Base-by-base conservation (phyloP, 2,888 invertebrate species). In the Drosophila affinis region DNA sequence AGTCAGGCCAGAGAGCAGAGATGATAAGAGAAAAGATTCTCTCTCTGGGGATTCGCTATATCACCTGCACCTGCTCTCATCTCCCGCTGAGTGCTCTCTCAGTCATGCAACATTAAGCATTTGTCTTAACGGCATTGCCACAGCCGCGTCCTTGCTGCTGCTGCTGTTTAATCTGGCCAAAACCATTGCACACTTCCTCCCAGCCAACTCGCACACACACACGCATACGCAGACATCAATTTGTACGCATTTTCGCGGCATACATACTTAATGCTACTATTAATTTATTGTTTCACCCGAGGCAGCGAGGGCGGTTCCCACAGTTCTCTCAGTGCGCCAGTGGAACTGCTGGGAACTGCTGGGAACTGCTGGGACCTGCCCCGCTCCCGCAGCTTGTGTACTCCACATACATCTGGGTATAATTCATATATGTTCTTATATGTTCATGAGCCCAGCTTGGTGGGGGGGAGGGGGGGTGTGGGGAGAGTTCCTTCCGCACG, bases 191-290 rank as follows among this genome's bases (percentile, higher is more conserved):
- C 53, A 32, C 57, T 64, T 57, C n/a, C 49, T n/a, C n/a, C n/a
- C 48, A 54, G 32, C 24, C 54, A 48, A 29, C 47, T 53, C 49
- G 48, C 49, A 62, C 12, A n/a, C 39, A 86, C 70, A 60, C 49
- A 62, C 12, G 7, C 39, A 86, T 68, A 60, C 52, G 53, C 69
- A 46, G 51, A 61, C 70, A 79, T 81, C 69, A 71, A 87, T 78
- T 74, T 79, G 46, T 69, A 55, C 63, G 62, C 64, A 67, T 76
- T 78, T 73, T 70, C 67, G 61, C 72, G 72, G 71, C 48, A 64
- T 75, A 67, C 80, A 83, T 86, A 64, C 75, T 82, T 86, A 88
- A 83, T 77, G 77, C 61, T 61, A 60, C 79, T 63, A 88, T 86
- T 75, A 75, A 86, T 79, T 73, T 73, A 79, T 73, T 77, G 65